phyloP scores from a whole-genome alignment of 2,888 invertebrate genomes.

The Allophyes oxyacanthae region DNA sequence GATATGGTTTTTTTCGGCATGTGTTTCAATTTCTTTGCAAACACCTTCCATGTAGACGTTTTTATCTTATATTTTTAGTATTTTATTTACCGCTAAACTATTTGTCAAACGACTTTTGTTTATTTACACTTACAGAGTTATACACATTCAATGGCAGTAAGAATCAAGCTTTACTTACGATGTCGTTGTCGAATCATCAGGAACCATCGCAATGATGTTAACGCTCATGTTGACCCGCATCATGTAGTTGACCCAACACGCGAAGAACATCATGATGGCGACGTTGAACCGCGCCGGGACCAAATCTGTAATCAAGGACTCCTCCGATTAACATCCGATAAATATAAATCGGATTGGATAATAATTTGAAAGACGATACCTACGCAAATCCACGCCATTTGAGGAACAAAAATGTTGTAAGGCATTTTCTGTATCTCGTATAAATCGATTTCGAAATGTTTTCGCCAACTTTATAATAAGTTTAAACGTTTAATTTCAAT shows the following conservation, averaged over 20 bases:
- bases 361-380: constrained; percentile 19
- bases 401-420: constrained; percentile 20
- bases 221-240: constrained; percentile 94
- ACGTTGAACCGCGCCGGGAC: constrained; percentile 84
- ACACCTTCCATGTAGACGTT: no score
- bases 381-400: constrained; percentile 18
- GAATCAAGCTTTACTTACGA: constrained; percentile 71
- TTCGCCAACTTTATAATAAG: constrained; percentile 27
- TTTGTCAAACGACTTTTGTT: no score
- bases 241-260: constrained; percentile 93
- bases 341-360: not conserved
- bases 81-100: no score
- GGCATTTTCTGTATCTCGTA: no score
- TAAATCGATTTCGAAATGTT: constrained; percentile 36
- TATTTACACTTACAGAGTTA: no score
- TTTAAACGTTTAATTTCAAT: constrained; percentile 14
- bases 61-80: no score
- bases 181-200: constrained; percentile 72
- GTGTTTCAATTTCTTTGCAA: no score
- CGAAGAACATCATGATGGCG: constrained; percentile 93
- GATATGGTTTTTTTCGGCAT: no score
- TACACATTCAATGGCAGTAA: no score
- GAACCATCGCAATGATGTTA: constrained; percentile 92
- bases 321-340: constrained; percentile 22
- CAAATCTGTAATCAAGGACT: constrained; percentile 69